Conservation (phyloP, 1,140 invertebrate species). For the Bradysia coprophila region DNA sequence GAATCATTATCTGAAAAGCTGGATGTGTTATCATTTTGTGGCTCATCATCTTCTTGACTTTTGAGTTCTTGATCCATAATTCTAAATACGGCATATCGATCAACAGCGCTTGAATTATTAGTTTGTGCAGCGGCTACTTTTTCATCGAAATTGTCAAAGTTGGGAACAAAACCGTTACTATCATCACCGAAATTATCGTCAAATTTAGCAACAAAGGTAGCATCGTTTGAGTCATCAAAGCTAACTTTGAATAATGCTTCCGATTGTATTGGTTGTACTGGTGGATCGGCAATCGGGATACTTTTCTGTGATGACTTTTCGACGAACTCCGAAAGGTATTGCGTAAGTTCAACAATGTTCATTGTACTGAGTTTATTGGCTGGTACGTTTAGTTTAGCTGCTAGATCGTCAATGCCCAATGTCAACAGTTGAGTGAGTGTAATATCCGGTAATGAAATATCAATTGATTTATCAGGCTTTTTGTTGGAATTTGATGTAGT, state of each 20-base stretch:
- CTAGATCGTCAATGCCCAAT: constrained; percentile 58
- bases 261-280: constrained; percentile 5
- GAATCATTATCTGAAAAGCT: constrained; percentile 8
- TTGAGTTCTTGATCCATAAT: constrained; percentile 50
- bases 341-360: constrained; percentile 66
- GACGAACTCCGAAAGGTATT: constrained; percentile 48
- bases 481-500: constrained; percentile 27
- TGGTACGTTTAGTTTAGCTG: constrained; percentile 51
- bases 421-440: constrained; percentile 65
- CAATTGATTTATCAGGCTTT: constrained; percentile 13
- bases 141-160: constrained; percentile 38
- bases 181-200: constrained; percentile 34
- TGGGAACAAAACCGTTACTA: constrained; percentile 29
- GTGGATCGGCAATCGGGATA: constrained; percentile 16
- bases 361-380: constrained; percentile 58
- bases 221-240: constrained; percentile 26
- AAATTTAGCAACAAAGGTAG: constrained; percentile 28
- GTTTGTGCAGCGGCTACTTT: constrained; percentile 6
- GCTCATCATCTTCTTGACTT: constrained; percentile 28
- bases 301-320: constrained; percentile 19
- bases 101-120: constrained; percentile 29
- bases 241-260: constrained; percentile 30
- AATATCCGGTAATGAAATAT: constrained; percentile 40
- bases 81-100: constrained; percentile 69
- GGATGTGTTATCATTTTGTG: constrained; percentile 16